Evolutionary conservation across 2,113 vertebrate species (phyloP).

Genomic region (Eulacestoma nigropectus): DNA sequence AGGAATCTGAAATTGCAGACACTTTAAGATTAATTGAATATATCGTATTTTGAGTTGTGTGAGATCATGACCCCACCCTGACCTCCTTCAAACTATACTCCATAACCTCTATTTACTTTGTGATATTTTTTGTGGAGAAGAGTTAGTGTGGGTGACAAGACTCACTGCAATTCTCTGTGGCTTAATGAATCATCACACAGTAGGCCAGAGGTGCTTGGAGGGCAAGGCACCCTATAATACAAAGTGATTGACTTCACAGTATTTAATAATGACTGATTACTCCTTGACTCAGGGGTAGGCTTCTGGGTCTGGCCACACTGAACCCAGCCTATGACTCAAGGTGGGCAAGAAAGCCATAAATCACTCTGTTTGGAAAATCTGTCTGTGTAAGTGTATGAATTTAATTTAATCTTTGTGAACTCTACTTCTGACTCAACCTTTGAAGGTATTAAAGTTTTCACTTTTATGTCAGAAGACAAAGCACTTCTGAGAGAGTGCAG

Average conservation of each 20-base stretch:
- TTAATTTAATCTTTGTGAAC: slow-evolving; percentile 32
- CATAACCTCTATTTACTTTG: not conserved
- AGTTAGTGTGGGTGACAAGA: slow-evolving; percentile 1
- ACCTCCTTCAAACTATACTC: not conserved
- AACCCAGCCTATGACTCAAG: not conserved
- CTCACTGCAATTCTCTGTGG: slow-evolving; percentile 1
- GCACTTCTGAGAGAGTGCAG: not conserved
- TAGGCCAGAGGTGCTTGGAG: slow-evolving; percentile 27
- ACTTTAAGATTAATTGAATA: not conserved
- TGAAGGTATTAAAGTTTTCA: not conserved
- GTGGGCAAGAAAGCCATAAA: not conserved
- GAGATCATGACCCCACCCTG: not conserved
- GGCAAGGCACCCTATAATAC: not conserved
- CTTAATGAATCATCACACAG: slow-evolving; percentile 34
- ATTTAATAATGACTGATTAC: slow-evolving; percentile 11
- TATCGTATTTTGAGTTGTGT: not conserved
- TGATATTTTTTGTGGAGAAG: not conserved
- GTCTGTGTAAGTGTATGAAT: not conserved
- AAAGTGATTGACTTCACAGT: slow-evolving; percentile 17
- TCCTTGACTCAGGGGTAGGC: not conserved
- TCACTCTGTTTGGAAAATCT: not conserved
- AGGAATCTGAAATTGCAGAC: not conserved
- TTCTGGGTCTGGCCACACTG: not conserved
- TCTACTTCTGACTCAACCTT: slow-evolving; percentile 7
- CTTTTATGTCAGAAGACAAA: slow-evolving; percentile 20